A percentile compares a stretch with the other conserved stretches of the same genome.
These are phyloP conservation scores for Drosophila meridionalis DNA, from an alignment of 2,888 invertebrate genomes.

Conservation along the genomic window DNA sequence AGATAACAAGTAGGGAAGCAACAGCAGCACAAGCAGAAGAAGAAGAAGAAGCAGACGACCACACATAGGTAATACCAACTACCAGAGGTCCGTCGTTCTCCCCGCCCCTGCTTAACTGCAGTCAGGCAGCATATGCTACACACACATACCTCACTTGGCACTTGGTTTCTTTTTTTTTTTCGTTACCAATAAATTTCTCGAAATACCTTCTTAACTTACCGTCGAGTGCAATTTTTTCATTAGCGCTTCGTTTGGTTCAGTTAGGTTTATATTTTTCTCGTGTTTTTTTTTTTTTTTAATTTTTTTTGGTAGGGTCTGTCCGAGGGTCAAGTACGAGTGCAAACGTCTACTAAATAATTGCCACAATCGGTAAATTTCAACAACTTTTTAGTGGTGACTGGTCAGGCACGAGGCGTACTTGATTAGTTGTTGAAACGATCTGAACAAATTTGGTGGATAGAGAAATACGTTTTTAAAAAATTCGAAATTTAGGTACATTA, in stretches of 20 bases:
- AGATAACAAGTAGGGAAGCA: constrained; percentile 43
- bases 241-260: constrained; percentile 55
- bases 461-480: not conserved
- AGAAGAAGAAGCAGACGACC: constrained; percentile 32
- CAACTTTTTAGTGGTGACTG: constrained; percentile 65
- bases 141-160: constrained; percentile 55
- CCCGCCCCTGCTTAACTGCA: constrained; percentile 22
- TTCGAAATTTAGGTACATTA: not conserved
- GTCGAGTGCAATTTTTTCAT: constrained; percentile 71
- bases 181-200: constrained; percentile 69
- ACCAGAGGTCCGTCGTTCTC: not conserved
- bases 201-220: constrained; percentile 72
- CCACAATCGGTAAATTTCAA: constrained; percentile 74
- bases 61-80: constrained; percentile 40
- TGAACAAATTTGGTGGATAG: not conserved
- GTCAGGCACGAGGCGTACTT: constrained; percentile 34
- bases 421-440: not conserved
- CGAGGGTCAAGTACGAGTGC: constrained; percentile 59
- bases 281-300: constrained; percentile 4
- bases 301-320: constrained; percentile 21
- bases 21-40: not conserved
- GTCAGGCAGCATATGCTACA: constrained; percentile 68
- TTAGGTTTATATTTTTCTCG: constrained; percentile 19
- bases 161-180: constrained; percentile 32
- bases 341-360: constrained; percentile 64